These are phyloP conservation scores for Strongylocentrotus purpuratus DNA, from an alignment of 35 echinoderm and acorn worm genomes.

Conservation along the genomic window DNA sequence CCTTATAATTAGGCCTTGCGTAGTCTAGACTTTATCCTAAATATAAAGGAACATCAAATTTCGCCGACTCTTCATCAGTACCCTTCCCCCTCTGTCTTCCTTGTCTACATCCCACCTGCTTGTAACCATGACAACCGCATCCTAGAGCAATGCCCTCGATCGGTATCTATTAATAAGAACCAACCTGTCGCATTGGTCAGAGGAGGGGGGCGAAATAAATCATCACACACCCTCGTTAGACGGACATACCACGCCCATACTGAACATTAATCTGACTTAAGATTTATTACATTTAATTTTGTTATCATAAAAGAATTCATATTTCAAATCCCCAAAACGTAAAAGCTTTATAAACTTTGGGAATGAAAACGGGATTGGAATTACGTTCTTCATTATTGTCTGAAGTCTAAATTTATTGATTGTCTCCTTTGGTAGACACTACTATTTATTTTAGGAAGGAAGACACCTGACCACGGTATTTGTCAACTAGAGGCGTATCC, in stretches of 20 bases:
- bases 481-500: no score
- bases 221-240: not conserved
- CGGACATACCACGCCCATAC: not conserved
- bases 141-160: not conserved
- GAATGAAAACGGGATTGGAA: no score
- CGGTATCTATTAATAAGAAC: not conserved
- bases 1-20: not conserved
- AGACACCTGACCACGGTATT: not conserved
- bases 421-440: not conserved
- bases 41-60: not conserved
- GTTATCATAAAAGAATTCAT: not conserved
- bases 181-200: not conserved
- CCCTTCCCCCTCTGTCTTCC: not conserved
- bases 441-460: not conserved
- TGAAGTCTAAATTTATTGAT: not conserved
- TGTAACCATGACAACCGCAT: not conserved
- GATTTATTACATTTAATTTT: not conserved
- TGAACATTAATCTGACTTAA: not conserved
- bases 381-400: not conserved
- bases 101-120: not conserved
- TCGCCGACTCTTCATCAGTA: not conserved
- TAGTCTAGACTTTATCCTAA: not conserved
- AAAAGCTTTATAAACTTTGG: no score
- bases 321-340: not conserved
- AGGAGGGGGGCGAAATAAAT: not conserved